A percentile compares a stretch with the other conserved stretches of the same genome.
These are phyloP conservation scores for Heterotis niloticus DNA, from an alignment of 2,113 vertebrate species.

Conservation along the genomic window DNA sequence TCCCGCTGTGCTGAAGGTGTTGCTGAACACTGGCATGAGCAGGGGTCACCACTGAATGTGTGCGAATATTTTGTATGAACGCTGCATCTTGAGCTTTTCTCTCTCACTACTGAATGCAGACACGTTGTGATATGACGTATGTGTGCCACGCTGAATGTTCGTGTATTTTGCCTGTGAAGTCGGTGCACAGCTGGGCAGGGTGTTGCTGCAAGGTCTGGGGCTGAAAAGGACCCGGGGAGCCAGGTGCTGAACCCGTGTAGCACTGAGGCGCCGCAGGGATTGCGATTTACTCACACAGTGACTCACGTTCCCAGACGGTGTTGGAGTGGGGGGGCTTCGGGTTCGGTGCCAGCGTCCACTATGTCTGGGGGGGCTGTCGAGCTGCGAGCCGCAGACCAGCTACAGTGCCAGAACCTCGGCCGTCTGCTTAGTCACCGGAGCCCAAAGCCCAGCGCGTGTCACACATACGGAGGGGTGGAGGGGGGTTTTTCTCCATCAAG, in stretches of 20 bases:
- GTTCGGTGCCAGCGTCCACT: constrained; percentile 26
- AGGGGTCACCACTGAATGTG: background rate
- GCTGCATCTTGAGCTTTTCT: background rate
- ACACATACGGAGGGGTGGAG: background rate
- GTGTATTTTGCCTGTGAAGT: background rate
- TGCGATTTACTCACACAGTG: constrained; percentile 48
- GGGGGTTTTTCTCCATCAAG: background rate
- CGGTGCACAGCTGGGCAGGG: background rate
- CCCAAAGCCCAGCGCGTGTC: background rate
- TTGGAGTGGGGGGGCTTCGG: constrained; percentile 22
- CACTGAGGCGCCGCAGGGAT: constrained; percentile 30
- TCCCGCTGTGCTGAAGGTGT: background rate
- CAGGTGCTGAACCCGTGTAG: background rate
- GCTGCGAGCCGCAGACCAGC: constrained; percentile 37
- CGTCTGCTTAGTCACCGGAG: constrained; percentile 42
- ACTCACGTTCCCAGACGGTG: constrained; percentile 42
- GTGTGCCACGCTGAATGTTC: background rate
- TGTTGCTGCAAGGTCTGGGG: no score
- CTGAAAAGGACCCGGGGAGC: no score
- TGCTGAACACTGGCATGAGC: constrained; percentile 7
- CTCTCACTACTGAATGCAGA: background rate
- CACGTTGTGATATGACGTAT: background rate
- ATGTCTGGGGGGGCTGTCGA: constrained; percentile 47
- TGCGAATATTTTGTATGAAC: constrained; percentile 10
- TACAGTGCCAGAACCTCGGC: constrained; percentile 26